These are phyloP conservation scores for Cotesia congregata DNA, from an alignment of 2,888 invertebrate genomes.

Conservation along the genomic window DNA sequence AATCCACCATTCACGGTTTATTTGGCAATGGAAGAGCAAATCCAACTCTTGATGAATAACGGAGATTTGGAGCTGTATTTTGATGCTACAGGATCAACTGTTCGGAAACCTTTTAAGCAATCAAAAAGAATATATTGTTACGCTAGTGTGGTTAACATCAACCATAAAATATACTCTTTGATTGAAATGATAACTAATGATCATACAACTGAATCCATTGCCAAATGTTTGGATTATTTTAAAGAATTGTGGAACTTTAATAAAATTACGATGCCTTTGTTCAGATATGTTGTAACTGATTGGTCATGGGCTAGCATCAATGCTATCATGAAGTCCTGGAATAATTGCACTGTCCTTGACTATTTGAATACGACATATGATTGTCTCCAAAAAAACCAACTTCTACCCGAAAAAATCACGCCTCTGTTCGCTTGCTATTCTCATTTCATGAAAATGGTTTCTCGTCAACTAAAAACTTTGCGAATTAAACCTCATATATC, in stretches of 20 bases:
- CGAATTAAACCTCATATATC: too few relatives aligned
- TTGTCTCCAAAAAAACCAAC: not conserved
- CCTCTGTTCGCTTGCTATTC: slow-evolving; percentile 3
- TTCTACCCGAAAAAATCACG: not conserved
- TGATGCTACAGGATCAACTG: slow-evolving; percentile 30
- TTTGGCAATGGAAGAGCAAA: slow-evolving; percentile 29
- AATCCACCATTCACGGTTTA: slow-evolving; percentile 38
- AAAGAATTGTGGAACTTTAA: slow-evolving; percentile 26
- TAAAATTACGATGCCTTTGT: slow-evolving; percentile 38
- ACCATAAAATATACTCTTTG: slow-evolving; percentile 31
- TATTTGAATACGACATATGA: slow-evolving; percentile 32
- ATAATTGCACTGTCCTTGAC: slow-evolving; percentile 33
- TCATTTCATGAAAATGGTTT: slow-evolving; percentile 41
- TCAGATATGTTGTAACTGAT: slow-evolving; percentile 33
- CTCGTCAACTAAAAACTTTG: slow-evolving; percentile 11
- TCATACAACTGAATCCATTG: slow-evolving; percentile 32
- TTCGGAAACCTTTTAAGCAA: slow-evolving; percentile 22
- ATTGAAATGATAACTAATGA: slow-evolving; percentile 38
- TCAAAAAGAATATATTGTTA: slow-evolving; percentile 38
- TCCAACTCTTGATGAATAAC: slow-evolving; percentile 32
- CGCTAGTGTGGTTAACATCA: slow-evolving; percentile 27
- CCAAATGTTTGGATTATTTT: slow-evolving; percentile 27
- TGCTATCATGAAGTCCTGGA: slow-evolving; percentile 38
- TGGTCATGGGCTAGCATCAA: slow-evolving; percentile 43
- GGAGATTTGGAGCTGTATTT: slow-evolving; percentile 21